Evolutionary conservation across 2,888 invertebrate species (phyloP).

Genomic region (Operophtera brumata): DNA sequence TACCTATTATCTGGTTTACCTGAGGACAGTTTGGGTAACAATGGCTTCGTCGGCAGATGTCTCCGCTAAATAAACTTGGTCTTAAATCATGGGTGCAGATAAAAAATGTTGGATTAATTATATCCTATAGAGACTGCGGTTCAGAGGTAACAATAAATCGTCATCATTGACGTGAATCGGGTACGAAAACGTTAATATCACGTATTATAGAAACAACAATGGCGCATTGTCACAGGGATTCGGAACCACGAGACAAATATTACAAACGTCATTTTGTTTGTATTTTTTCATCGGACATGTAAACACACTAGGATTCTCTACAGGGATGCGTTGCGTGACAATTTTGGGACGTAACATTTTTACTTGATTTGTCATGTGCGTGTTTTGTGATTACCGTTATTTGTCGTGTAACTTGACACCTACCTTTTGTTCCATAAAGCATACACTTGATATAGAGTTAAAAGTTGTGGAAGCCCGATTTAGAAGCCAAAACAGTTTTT

Average conservation of each 20-base stretch:
- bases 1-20: slow-evolving; percentile 74
- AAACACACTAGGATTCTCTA: slow-evolving; percentile 46
- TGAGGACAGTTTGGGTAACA: slow-evolving; percentile 66
- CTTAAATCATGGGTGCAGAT: slow-evolving; percentile 63
- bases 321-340: slow-evolving; percentile 45
- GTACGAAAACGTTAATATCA: slow-evolving; percentile 76
- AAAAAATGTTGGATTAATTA: slow-evolving; percentile 68
- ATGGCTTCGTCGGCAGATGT: slow-evolving; percentile 71
- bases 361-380: slow-evolving; percentile 6
- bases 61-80: slow-evolving; percentile 74
- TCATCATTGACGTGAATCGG: slow-evolving; percentile 76
- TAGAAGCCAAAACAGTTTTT: too few species aligned
- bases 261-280: slow-evolving; percentile 58
- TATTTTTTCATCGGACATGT: slow-evolving; percentile 47
- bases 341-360: slow-evolving; percentile 14
- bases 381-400: slow-evolving; percentile 9
- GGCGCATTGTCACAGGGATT: slow-evolving; percentile 71
- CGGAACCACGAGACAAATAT: slow-evolving; percentile 59
- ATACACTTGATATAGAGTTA: too few species aligned
- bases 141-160: slow-evolving; percentile 72
- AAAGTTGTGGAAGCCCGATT: too few species aligned
- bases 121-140: slow-evolving; percentile 55
- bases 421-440: neutral
- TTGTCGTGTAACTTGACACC: slow-evolving; percentile 4
- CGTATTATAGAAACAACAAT: slow-evolving; percentile 75